Conservation (phyloP, 2,113 vertebrate species). For the Brachyhypopomus occidentalis region DNA sequence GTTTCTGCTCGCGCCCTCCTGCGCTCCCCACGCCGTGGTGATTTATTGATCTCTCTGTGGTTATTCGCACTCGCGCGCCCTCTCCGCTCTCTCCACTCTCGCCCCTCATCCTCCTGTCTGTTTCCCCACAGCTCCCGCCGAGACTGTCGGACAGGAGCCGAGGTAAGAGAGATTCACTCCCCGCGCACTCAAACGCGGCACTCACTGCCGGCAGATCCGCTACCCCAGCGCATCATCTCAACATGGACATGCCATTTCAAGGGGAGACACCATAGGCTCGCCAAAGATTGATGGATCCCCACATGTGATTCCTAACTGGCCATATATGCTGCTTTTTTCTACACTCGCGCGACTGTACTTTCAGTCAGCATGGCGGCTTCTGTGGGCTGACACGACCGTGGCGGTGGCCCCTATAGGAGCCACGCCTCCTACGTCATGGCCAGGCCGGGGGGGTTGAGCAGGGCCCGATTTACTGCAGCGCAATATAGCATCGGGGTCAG, state of each 20-base stretch:
- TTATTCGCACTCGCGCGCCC: constrained; percentile 52
- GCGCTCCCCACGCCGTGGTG: constrained; percentile 68
- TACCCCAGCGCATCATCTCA: background rate
- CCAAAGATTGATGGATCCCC: background rate
- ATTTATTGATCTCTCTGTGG: constrained; percentile 73
- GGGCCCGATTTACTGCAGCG: constrained; percentile 29
- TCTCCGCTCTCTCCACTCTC: constrained; percentile 64
- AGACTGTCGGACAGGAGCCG: constrained; percentile 88
- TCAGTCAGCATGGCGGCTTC: background rate
- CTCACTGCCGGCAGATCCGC: too few species aligned
- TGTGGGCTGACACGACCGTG: background rate
- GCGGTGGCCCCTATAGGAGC: background rate
- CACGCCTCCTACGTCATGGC: constrained; percentile 27
- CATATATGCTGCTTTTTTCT: background rate
- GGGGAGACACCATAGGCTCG: background rate
- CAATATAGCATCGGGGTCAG: constrained; percentile 34
- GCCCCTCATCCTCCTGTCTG: constrained; percentile 54
- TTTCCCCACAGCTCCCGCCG: constrained; percentile 73
- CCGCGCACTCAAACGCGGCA: background rate
- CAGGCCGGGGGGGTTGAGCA: constrained; percentile 37
- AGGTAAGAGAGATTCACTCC: constrained; percentile 80
- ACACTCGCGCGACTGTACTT: background rate
- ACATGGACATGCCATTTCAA: background rate
- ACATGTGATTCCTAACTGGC: background rate
- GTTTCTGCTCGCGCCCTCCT: constrained; percentile 57